Evolutionary conservation across 2,113 vertebrate species (phyloP), one percentile per base, ranked within the genome.

Genomic region (Platichthys flesus): DNA sequence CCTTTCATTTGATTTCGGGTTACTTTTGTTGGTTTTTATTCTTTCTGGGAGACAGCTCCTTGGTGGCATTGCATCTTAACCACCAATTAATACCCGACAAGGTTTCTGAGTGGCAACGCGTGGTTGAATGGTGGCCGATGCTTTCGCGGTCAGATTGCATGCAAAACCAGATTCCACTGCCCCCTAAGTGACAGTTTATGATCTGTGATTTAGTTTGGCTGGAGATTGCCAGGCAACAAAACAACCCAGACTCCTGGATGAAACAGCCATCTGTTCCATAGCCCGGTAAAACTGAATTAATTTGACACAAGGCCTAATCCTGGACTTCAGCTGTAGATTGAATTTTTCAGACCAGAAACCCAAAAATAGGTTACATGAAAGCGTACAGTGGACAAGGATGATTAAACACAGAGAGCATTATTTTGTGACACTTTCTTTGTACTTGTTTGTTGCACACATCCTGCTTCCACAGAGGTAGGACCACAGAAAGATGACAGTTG

Each of bases 131-230:
- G 76, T 83, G 85, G 84, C 85, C 45, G 59, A 85, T 79, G 78
- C 77, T 71, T 74, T 88, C 58, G 60, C 80, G 74, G 88, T 81
- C 70, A 62, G 85, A 82, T 78, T 31, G 65, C 56, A 6, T 79
- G 74, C 82, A 83, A 88, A 91, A 92, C 78, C 85, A 94, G 85
- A 91, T 93, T 93, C 89, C 90, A 54, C 78, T 81, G 79, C 79
- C 83, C 88, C 91, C 12, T 90, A 91, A 94, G 91, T 90, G 91
- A 93, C 91, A 90, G 85, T 92, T 93, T 92, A 93, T 89, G 88
- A 88, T 90, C 86, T 90, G 84, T 93, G 90, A 92, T 92, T 92
- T 89, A 85, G 91, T 92, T 93, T 92, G 90, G 84, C 73, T 71
- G 40, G 76, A 90, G 85, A 93, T 88, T 91, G 90, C 92, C 88